These are phyloP conservation scores for Anas acuta DNA, from an alignment of 2,797 vertebrate species.

Conservation along the genomic window DNA sequence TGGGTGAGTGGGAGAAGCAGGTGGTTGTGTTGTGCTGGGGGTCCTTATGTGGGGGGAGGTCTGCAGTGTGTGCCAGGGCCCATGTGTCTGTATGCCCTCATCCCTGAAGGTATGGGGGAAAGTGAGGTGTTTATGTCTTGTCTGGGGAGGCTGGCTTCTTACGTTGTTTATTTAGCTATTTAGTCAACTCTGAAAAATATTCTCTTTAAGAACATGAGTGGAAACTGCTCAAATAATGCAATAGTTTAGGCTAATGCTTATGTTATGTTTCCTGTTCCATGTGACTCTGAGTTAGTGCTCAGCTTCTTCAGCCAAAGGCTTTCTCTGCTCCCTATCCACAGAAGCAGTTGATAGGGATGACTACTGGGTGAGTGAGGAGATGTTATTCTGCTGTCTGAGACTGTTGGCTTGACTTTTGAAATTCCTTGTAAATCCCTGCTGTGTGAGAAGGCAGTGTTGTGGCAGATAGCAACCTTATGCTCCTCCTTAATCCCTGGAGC, in stretches of 20 bases:
- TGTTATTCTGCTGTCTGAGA: neutral
- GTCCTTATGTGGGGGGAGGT: accelerated
- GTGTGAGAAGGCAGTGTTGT: neutral
- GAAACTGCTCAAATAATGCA: accelerated
- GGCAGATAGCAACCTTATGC: neutral
- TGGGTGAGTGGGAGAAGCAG: neutral
- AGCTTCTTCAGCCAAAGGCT: neutral
- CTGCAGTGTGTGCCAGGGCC: neutral
- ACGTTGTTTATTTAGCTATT: neutral
- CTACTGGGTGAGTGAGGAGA: neutral
- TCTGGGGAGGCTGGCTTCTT: neutral
- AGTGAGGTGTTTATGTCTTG: neutral
- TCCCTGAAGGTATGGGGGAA: neutral
- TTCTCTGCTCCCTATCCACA: neutral
- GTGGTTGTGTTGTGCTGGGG: neutral
- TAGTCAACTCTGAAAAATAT: neutral
- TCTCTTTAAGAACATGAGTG: neutral
- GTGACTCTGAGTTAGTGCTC: neutral
- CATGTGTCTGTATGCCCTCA: neutral
- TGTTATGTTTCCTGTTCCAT: neutral
- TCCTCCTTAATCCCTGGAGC: neutral
- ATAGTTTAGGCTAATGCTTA: neutral
- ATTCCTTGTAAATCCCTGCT: neutral
- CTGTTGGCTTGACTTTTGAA: neutral
- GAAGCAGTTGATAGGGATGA: neutral